Evolutionary conservation across 92 coral and sea anemone species (phyloP).

Genomic region (Epizoanthus fatuus): DNA sequence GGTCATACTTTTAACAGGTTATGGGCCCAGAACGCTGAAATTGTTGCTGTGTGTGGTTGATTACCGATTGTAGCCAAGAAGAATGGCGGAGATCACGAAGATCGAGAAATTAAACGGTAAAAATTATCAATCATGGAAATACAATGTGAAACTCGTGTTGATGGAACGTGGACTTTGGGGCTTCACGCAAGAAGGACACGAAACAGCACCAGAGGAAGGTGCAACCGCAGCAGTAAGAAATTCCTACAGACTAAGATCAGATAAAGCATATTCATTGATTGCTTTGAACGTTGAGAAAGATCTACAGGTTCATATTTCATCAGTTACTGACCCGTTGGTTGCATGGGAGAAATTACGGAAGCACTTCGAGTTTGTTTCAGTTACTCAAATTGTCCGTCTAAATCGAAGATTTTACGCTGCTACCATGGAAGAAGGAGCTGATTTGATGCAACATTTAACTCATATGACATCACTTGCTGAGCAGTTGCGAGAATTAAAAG

Average conservation of each 20-base stretch:
- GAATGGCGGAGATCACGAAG: background rate
- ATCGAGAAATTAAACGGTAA: constrained; percentile 67
- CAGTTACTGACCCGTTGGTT: constrained; percentile 60
- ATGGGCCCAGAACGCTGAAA: too few relatives aligned
- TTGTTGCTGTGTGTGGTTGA: too few relatives aligned
- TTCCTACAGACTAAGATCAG: constrained; percentile 64
- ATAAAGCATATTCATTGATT: constrained; percentile 77
- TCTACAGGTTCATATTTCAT: constrained; percentile 70
- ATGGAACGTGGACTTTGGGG: constrained; percentile 81
- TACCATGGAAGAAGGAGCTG: constrained; percentile 68
- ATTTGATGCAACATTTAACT: constrained; percentile 62
- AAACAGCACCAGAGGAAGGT: constrained; percentile 56
- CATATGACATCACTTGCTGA: constrained; percentile 80
- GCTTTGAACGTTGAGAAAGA: constrained; percentile 73
- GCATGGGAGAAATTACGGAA: constrained; percentile 72
- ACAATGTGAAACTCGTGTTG: constrained; percentile 69
- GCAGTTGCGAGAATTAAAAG: constrained; percentile 70
- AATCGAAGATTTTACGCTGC: constrained; percentile 73
- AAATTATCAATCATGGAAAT: constrained; percentile 77
- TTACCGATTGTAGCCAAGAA: too few relatives aligned
- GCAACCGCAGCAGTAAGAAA: constrained; percentile 61
- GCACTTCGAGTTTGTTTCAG: constrained; percentile 75
- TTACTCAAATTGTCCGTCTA: constrained; percentile 71
- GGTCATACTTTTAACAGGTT: too few relatives aligned
- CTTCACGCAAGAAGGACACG: constrained; percentile 47